These are phyloP conservation scores for Ostrea denselamellosa DNA, from an alignment of 1,140 invertebrate species.

Conservation along the genomic window DNA sequence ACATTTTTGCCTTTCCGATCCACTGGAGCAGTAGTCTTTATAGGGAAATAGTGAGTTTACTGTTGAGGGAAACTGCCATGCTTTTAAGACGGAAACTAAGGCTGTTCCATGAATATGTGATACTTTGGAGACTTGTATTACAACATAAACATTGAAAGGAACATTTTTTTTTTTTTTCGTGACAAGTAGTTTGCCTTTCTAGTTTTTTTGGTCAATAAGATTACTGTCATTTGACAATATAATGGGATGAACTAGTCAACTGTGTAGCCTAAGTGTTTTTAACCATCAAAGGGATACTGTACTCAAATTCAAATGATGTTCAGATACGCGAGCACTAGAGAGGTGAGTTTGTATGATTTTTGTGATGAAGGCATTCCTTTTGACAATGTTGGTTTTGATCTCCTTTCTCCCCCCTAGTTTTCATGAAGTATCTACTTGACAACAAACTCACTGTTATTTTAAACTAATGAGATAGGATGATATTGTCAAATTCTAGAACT, in stretches of 20 bases:
- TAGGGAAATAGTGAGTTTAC: not conserved
- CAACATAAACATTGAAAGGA: constrained; percentile 22
- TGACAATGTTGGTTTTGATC: too few species aligned
- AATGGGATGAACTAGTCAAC: not conserved
- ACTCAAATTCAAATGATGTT: constrained; percentile 29
- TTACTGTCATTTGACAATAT: not conserved
- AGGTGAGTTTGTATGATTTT: not conserved
- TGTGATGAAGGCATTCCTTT: not conserved
- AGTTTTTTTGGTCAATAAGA: not conserved
- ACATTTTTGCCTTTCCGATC: constrained; percentile 7
- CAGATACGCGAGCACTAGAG: constrained; percentile 19
- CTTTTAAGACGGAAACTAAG: constrained; percentile 3
- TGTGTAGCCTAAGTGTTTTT: not conserved
- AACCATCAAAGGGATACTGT: not conserved
- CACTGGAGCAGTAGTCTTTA: not conserved
- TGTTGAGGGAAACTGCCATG: not conserved
- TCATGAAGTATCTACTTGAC: too few species aligned
- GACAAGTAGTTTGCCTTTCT: not conserved
- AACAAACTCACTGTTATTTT: too few species aligned
- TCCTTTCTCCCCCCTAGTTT: too few species aligned
- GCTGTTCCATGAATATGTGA: constrained; percentile 3
- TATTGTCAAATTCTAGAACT: too few species aligned
- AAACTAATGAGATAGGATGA: too few species aligned
- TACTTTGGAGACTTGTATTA: not conserved
- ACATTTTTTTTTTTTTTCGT: not conserved